Evolutionary conservation across 2,113 vertebrate genomes (phyloP).

Genomic region (Elgaria multicarinata): DNA sequence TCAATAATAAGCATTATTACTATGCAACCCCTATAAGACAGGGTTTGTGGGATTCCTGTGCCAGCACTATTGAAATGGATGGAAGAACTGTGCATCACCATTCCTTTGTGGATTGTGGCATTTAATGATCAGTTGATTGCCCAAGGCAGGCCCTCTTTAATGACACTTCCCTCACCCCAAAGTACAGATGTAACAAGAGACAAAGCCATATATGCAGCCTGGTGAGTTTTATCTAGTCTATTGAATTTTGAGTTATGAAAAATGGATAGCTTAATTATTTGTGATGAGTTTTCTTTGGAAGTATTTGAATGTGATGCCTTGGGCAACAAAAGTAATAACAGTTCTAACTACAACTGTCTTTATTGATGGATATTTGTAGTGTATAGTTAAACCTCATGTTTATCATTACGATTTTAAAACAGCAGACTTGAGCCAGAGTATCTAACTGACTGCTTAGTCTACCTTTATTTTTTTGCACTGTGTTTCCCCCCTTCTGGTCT

Average conservation of each 20-base stretch:
- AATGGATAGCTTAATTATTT: background rate
- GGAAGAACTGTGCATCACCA: background rate
- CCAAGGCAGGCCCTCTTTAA: background rate
- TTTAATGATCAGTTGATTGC: background rate
- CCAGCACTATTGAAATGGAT: too few species aligned
- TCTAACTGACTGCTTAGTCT: background rate
- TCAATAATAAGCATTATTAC: background rate
- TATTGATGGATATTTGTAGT: background rate
- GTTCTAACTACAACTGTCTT: background rate
- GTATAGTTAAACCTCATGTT: background rate
- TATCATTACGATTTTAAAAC: background rate
- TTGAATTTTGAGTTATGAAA: constrained; percentile 1
- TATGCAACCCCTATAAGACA: background rate
- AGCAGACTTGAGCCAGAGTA: background rate
- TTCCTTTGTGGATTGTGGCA: background rate
- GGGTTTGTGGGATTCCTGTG: background rate
- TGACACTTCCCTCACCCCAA: background rate
- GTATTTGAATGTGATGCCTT: background rate
- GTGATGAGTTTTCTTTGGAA: constrained; percentile 5
- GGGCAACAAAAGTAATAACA: background rate
- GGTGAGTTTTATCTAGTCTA: background rate
- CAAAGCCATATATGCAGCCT: background rate
- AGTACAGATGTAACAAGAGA: background rate
- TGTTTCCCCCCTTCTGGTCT: background rate
- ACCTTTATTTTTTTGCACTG: background rate